Evolutionary conservation across 2,888 invertebrate genomes (phyloP).

Genomic region (Leucophenga montana): DNA sequence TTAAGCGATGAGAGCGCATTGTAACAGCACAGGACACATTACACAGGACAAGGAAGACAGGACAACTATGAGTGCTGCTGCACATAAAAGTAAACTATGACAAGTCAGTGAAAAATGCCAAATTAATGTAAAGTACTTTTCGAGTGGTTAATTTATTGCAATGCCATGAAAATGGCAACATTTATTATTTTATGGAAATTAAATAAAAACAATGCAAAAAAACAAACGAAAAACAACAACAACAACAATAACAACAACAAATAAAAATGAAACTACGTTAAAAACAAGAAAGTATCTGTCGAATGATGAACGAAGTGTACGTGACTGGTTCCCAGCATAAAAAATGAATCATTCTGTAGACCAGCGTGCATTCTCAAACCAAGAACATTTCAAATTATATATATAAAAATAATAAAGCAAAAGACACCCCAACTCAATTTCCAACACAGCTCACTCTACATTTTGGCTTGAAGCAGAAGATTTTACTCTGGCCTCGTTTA

Average conservation of each 20-base stretch:
- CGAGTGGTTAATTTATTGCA: slow-evolving; percentile 41
- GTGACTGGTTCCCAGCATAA: neutral
- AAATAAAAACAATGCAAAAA: slow-evolving; percentile 14
- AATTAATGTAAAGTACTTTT: slow-evolving; percentile 56
- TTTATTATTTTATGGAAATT: slow-evolving; percentile 26
- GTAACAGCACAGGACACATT: no score
- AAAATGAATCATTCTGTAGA: neutral
- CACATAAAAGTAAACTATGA: slow-evolving; percentile 27
- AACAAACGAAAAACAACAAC: neutral
- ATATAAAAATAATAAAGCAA: neutral
- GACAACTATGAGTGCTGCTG: no score
- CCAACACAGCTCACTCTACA: no score
- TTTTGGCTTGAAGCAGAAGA: no score
- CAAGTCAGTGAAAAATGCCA: slow-evolving; percentile 49
- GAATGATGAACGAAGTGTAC: neutral
- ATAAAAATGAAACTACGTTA: neutral
- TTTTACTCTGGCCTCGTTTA: neutral
- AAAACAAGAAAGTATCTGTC: slow-evolving; percentile 1
- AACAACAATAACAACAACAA: neutral
- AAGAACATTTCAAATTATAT: neutral
- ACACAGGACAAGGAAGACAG: no score
- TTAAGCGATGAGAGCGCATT: no score
- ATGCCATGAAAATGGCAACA: slow-evolving; percentile 6
- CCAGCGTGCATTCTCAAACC: no score
- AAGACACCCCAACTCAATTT: neutral